Conservation (phyloP, 2,113 vertebrate genomes). For the Dipodomys ordii region DNA sequence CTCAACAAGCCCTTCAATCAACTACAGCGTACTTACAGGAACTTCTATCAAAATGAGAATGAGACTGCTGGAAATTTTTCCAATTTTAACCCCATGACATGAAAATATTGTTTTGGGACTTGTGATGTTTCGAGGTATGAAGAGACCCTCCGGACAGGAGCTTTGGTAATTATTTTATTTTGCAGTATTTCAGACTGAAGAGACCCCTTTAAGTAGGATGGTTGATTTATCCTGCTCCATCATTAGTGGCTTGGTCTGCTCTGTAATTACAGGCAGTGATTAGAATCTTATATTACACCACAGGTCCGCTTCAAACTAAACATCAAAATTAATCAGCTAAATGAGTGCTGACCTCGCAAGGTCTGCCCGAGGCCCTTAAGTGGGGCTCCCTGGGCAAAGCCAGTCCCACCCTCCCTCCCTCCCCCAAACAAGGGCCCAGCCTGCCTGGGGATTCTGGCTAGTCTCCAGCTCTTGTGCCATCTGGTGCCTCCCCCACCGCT, state of each 20-base stretch:
- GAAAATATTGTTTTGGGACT: not conserved
- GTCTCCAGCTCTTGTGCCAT: not conserved
- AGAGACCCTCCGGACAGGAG: conserved; percentile 36
- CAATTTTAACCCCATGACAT: conserved; percentile 28
- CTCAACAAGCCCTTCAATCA: not conserved
- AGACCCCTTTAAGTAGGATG: conserved; percentile 74
- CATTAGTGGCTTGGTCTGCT: conserved; percentile 76
- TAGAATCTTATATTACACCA: conserved; percentile 79
- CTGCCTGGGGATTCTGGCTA: not conserved
- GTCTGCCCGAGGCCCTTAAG: conserved; percentile 36
- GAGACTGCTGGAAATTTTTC: not conserved
- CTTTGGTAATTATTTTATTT: conserved; percentile 60
- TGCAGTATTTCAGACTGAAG: conserved; percentile 60
- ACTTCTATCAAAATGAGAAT: not conserved
- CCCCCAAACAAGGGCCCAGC: not conserved
- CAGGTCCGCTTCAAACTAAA: conserved; percentile 76
- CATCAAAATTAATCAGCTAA: conserved; percentile 80
- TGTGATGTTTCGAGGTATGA: not conserved
- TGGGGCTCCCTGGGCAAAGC: not conserved
- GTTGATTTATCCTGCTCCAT: conserved; percentile 65
- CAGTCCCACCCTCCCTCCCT: not conserved
- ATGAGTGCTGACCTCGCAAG: conserved; percentile 69
- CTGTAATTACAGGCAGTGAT: conserved; percentile 79
- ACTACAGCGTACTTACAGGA: too few species aligned
- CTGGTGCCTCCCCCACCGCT: not conserved